Percentiles rank a stretch among this genome's conserved stretches.
Conservation (phyloP, 2,113 vertebrate species). For the Oncorhynchus masou region DNA sequence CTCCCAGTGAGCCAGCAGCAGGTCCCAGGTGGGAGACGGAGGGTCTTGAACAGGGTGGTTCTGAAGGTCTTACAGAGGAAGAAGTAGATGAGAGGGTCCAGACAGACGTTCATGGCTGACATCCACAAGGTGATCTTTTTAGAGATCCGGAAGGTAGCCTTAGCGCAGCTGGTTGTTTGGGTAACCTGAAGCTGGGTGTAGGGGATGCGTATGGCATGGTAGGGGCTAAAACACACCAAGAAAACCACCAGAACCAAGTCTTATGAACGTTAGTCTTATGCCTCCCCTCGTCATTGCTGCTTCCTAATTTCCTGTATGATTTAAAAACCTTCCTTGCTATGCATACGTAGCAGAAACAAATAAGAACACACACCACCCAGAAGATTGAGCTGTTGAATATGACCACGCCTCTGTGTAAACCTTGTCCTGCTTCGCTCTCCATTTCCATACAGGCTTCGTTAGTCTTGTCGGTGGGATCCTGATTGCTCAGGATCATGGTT, state of each 20-base stretch:
- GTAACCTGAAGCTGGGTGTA: constrained; percentile 71
- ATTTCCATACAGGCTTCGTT: constrained; percentile 69
- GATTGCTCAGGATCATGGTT: constrained; percentile 69
- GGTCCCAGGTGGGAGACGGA: constrained; percentile 60
- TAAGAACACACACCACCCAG: constrained; percentile 71
- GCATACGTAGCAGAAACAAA: constrained; percentile 71
- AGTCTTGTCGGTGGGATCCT: constrained; percentile 12
- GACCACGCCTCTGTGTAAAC: constrained; percentile 64
- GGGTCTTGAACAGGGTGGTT: constrained; percentile 40
- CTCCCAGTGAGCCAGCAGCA: constrained; percentile 47
- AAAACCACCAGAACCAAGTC: constrained; percentile 78
- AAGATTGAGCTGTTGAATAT: constrained; percentile 69
- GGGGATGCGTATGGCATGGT: constrained; percentile 73
- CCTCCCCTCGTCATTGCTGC: constrained; percentile 42
- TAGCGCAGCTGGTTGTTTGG: constrained; percentile 11
- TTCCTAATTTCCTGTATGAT: constrained; percentile 66
- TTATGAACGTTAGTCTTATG: constrained; percentile 62
- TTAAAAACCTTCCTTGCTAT: constrained; percentile 72
- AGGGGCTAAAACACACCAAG: constrained; percentile 78
- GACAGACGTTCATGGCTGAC: constrained; percentile 71
- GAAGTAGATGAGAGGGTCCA: constrained; percentile 79
- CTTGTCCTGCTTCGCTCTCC: constrained; percentile 63
- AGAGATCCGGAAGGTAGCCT: constrained; percentile 50
- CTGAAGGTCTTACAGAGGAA: constrained; percentile 74
- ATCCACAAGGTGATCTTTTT: constrained; percentile 75